Evolutionary conservation across 2,113 vertebrate species (phyloP).

Genomic region (Pteruthius melanotis): DNA sequence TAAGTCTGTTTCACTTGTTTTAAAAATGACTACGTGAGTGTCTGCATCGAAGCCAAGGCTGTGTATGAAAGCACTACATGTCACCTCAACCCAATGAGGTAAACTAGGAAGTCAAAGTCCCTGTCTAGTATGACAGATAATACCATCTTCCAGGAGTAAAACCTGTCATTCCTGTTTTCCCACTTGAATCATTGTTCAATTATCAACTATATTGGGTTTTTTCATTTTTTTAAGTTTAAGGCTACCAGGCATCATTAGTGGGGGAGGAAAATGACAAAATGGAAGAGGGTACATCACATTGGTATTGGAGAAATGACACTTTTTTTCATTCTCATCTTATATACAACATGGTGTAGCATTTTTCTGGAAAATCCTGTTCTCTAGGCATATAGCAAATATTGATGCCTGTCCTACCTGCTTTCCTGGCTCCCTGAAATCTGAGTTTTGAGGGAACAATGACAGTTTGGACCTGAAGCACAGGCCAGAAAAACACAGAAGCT

Average conservation of each 20-base stretch:
- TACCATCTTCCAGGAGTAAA: neutral
- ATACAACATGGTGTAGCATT: neutral
- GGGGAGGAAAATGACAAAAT: neutral
- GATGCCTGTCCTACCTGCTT: neutral
- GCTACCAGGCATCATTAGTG: neutral
- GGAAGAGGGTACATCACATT: neutral
- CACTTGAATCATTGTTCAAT: neutral
- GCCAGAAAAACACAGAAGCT: neutral
- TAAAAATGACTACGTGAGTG: neutral
- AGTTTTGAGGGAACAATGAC: neutral
- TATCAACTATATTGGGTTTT: neutral
- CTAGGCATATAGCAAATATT: neutral
- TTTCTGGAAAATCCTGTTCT: neutral
- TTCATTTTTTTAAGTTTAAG: neutral
- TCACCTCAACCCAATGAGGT: neutral
- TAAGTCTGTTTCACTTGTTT: neutral
- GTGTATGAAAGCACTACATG: neutral
- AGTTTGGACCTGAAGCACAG: neutral
- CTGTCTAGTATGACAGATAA: slow-evolving; percentile 21
- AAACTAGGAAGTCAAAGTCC: neutral
- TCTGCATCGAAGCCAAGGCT: neutral
- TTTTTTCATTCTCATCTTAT: neutral
- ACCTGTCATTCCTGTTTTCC: slow-evolving; percentile 19
- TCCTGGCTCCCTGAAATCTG: neutral
- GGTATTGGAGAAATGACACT: neutral